Base-by-base conservation (phyloP, 2,113 vertebrate species). In the Cynoglossus semilaevis region DNA sequence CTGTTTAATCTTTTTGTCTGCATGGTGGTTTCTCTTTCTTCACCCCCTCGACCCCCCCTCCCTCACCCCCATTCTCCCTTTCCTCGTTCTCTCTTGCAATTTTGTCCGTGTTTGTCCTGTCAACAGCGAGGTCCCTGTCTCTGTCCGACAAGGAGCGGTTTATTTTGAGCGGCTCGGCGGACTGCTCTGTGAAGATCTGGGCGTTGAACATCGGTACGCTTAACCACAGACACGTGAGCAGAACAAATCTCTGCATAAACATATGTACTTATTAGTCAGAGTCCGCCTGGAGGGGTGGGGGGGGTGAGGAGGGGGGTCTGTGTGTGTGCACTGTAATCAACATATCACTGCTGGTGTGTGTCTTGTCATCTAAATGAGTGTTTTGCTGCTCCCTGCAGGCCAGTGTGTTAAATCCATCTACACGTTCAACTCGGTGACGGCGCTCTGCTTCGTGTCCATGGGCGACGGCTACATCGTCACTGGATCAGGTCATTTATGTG, bases 111-210 rank as follows among this genome's bases (percentile, higher is more conserved):
- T 37, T 42, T 67, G 58, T 37, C 71, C 46, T 62, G 36, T 68
- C 18, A 1, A 40, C 83, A 92, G 89, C 90, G 55, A 17, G 77
- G 72, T 75, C 60, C 49, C 72, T 90, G 75, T 88, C 81, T 59
- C 44, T 90, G 74, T 71, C 80, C 47, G 76, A 87, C 54, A 86
- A 83, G 52, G 91, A 92, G 78, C 80, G 88, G 72, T 91, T 93
- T 50, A 84, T 93, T 51, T 64, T 91, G 60, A 93, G 92, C 63
- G 89, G 90, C 63, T 92, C 92, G 0, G 83, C 77, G 3, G 92
- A 93, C 84, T 89, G 91, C 79, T 84, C 67, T 37, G 89, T 92
- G 72, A 91, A 82, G 81, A 87, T 91, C 72, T 93, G 92, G 92
- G 86, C 88, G 51, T 79, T 93, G 62, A 87, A 63, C 67, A 76